Conservation (phyloP, 2,797 vertebrate species). For the Muraenolepis orangiensis region DNA sequence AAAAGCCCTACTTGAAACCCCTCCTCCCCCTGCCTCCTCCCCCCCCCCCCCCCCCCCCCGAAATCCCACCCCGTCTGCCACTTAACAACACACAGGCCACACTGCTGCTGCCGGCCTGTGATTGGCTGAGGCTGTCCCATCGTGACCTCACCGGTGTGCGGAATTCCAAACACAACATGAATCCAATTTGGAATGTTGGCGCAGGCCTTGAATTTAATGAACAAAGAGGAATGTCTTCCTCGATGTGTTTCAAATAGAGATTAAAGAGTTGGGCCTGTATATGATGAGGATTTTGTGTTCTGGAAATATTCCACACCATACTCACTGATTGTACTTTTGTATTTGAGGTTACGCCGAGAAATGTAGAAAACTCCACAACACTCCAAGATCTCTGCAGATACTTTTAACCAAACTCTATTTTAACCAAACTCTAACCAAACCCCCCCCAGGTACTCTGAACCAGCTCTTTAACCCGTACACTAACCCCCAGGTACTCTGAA, state of each 20-base stretch:
- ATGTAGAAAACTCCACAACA: background rate
- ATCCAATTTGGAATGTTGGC: background rate
- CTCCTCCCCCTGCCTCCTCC: background rate
- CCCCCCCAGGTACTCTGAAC: no score
- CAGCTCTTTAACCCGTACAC: background rate
- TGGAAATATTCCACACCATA: no score
- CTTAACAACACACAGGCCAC: background rate
- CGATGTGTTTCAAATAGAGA: background rate
- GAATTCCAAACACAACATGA: background rate
- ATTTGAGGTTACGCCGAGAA: background rate
- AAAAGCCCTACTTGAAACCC: background rate
- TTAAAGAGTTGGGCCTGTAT: background rate
- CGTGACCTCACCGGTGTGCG: background rate
- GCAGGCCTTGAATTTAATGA: background rate
- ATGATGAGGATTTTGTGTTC: background rate
- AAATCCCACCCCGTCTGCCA: conserved; percentile 9
- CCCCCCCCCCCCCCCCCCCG: background rate
- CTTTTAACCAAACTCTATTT: background rate
- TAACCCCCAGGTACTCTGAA: background rate
- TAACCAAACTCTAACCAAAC: no score
- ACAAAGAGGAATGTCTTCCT: background rate
- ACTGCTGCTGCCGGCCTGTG: background rate
- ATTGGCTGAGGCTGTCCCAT: background rate
- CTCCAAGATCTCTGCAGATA: background rate
- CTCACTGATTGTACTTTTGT: no score